Base-by-base conservation (phyloP, 2,797 vertebrate genomes). In the Catamblyrhynchus diadema region DNA sequence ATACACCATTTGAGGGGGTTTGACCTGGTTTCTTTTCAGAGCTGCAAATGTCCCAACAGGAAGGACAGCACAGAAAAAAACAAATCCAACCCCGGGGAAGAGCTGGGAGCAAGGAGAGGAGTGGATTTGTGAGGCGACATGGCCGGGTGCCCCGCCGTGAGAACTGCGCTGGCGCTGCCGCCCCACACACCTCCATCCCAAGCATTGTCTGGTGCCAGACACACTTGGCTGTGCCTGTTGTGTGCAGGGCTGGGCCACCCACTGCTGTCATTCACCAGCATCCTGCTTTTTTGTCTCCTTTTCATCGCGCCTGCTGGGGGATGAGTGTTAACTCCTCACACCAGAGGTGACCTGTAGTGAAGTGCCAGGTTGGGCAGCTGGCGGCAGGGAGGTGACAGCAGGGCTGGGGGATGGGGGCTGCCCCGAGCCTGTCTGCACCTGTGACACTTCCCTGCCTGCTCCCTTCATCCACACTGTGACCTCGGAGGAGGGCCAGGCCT, bases 151-250 rank as follows among this genome's bases (percentile, higher is more conserved):
- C 37, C 53, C 0, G 4, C 65, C 6, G 15, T 65, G 85, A 92
- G 94, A 94, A 62, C 1, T 78, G 87, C 60, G 28, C 67, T 50
- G 53, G 82, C 6, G 27, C 78, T 86, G 33, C 77, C 7, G 35
- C 82, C 78, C 45, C 86, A 13, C 66, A 6, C 91, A 75, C 84
- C 94, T 91, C 90, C 86, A 32, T 81, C 18, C 12, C 33, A 21
- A 24, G 33, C 70, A 91, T 91, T 87, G 93, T 95, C 86, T 84
- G 90, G 77, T 70, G 88, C 89, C 94, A 93, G 90, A 96, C 92
- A 93, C 94, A 93, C 86, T 94, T 57, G 94, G 94, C 93, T 94
- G 96, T 95, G 95, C 92, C 93, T 93, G 42, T 93, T 96, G 82
- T 96, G 28, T 75, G 81, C 67, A 3, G 78, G 69, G 42, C 80